These are phyloP conservation scores for Leucoraja ocellata DNA, from an alignment of 2,797 vertebrate species.

Conservation along the genomic window DNA sequence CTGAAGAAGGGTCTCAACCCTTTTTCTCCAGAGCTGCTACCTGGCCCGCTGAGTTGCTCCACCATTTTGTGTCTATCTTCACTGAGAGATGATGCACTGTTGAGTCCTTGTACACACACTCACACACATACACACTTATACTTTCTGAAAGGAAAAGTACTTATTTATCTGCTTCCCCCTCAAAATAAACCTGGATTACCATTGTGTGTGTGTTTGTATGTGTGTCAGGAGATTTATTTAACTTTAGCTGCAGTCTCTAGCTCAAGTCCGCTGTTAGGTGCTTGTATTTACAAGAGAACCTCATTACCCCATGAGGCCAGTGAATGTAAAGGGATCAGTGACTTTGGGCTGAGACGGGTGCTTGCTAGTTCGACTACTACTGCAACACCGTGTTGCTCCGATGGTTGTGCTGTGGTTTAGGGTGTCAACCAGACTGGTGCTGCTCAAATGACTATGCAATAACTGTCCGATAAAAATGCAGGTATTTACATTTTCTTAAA, in stretches of 20 bases:
- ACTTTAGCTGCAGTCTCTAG: not conserved
- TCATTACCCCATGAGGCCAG: not conserved
- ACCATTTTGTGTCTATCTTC: too few relatives aligned
- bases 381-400: not conserved
- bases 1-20: too few relatives aligned
- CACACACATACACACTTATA: too few relatives aligned
- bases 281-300: not conserved
- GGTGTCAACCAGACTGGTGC: slow-evolving; percentile 6
- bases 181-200: not conserved
- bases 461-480: slow-evolving; percentile 35
- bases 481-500: slow-evolving; percentile 36
- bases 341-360: not conserved
- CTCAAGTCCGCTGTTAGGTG: not conserved
- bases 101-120: not conserved
- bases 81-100: not conserved
- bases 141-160: not conserved
- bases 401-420: slow-evolving; percentile 27
- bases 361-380: not conserved
- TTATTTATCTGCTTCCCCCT: not conserved
- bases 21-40: too few relatives aligned
- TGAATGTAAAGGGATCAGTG: not conserved
- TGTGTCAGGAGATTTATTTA: not conserved
- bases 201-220: not conserved
- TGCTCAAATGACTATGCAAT: slow-evolving; percentile 33
- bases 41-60: too few relatives aligned